Base-by-base conservation (phyloP, 1,140 invertebrate genomes). In the Drosophila ambigua region DNA sequence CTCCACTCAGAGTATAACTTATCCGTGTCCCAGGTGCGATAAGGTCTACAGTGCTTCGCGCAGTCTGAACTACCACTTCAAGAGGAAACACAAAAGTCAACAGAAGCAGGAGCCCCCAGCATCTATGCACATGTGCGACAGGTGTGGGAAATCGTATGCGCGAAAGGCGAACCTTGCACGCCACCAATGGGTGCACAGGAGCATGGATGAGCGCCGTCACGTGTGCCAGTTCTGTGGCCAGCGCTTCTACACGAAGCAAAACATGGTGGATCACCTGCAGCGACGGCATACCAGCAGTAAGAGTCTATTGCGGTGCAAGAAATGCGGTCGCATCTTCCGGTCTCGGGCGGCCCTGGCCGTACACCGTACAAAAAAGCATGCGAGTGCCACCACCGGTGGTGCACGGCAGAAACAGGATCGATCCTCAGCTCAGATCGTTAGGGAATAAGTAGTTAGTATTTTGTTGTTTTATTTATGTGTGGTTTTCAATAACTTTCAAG, bases 1-100 rank as follows among this genome's bases (percentile, higher is more conserved):
- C 45, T n/a, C 35, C 15, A 16, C 51, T 16, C 15, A 52, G 11
- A 31, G 49, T n/a, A 15, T 52, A 4, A 72, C 48, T 23, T 73
- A 65, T 57, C n/a, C 53, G 7, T 88, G 83, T 44, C 58, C 67
- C 0, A 51, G 53, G 13, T 88, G 83, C 51, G 39, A 61, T 9
- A 88, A 88, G 44, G 68, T 79, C 3, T 88, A 88, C 15, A 83
- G 45, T 0, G 76, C 83, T 2, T n/a, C 52, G 5, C 64, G 83
- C 7, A 88, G 83, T 62, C 72, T 88, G 26, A 89, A 73, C 15
- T 88, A 89, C 52, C 83, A 88, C n/a, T 8, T 74, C 0, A 62
- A 46, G 9, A 48, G 61, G 2, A 35, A 79, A n/a, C 84, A 88
- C 24, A 31, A 45, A 13, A 28, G n/a, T 6, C 11, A 0, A n/a